Conservation (phyloP, 2,888 invertebrate species). For the Dione juno region DNA sequence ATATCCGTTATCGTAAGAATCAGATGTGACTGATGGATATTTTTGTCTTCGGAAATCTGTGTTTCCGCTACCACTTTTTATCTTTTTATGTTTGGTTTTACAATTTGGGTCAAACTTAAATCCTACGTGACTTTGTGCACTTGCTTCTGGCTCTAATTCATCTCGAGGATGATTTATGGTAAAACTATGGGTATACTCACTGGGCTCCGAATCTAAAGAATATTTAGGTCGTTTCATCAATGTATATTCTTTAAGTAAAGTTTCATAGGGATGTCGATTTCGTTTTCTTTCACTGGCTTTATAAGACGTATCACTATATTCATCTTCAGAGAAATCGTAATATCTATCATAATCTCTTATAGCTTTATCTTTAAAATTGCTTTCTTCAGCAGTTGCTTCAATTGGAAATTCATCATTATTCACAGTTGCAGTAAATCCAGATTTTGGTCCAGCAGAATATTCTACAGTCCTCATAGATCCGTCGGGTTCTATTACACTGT, state of each 20-base stretch:
- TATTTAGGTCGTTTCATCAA: conserved; percentile 63
- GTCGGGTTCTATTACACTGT: conserved; percentile 87
- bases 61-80: conserved; percentile 58
- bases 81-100: conserved; percentile 70
- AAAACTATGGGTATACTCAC: conserved; percentile 72
- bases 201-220: conserved; percentile 66
- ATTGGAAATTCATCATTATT: conserved; percentile 73
- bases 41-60: conserved; percentile 62
- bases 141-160: conserved; percentile 55
- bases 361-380: conserved; percentile 63
- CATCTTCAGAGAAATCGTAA: conserved; percentile 68
- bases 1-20: conserved; percentile 60
- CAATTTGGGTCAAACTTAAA: conserved; percentile 70
- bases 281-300: conserved; percentile 57
- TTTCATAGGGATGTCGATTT: conserved; percentile 60
- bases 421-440: conserved; percentile 83
- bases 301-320: conserved; percentile 59
- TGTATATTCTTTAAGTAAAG: conserved; percentile 60
- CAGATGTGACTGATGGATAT: conserved; percentile 58
- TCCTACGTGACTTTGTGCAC: conserved; percentile 68
- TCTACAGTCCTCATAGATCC: conserved; percentile 85
- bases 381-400: conserved; percentile 43
- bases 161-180: conserved; percentile 71
- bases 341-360: conserved; percentile 69
- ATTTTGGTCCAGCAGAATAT: conserved; percentile 83